These are phyloP conservation scores for Gadopsis bispinosus DNA, from an alignment of 2,797 vertebrate species.

Conservation along the genomic window DNA sequence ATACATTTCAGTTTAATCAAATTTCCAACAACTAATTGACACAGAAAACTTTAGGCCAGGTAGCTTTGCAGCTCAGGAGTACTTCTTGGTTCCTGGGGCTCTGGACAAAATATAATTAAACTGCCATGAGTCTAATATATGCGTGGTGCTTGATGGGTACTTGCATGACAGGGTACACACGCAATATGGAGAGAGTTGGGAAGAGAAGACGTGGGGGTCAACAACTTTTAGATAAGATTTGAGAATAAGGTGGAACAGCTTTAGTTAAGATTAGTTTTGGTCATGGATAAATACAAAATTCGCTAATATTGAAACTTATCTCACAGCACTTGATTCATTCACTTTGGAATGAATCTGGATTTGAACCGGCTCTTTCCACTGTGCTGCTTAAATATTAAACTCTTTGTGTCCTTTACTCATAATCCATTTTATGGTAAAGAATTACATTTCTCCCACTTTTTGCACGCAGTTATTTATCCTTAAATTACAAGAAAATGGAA, in stretches of 20 bases:
- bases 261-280: slow-evolving; percentile 14
- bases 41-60: slow-evolving; percentile 7
- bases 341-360: background rate
- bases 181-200: slow-evolving; percentile 3
- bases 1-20: slow-evolving; percentile 47
- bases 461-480: slow-evolving; percentile 8
- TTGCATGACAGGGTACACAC: slow-evolving; percentile 7
- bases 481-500: background rate
- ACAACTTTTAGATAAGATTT: background rate
- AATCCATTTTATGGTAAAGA: background rate
- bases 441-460: slow-evolving; percentile 12
- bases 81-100: slow-evolving; percentile 18
- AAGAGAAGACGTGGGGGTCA: background rate
- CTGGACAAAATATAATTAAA: slow-evolving; percentile 50
- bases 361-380: background rate
- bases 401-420: background rate
- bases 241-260: background rate
- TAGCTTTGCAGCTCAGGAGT: slow-evolving; percentile 14
- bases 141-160: slow-evolving; percentile 1
- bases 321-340: background rate
- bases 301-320: background rate
- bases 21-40: slow-evolving; percentile 48
- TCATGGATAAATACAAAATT: slow-evolving; percentile 4
- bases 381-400: background rate
- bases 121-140: slow-evolving; percentile 19